Evolutionary conservation across 2,797 vertebrate species (phyloP), one percentile per base, ranked within the genome.

Genomic region (Decapterus maruadsi): DNA sequence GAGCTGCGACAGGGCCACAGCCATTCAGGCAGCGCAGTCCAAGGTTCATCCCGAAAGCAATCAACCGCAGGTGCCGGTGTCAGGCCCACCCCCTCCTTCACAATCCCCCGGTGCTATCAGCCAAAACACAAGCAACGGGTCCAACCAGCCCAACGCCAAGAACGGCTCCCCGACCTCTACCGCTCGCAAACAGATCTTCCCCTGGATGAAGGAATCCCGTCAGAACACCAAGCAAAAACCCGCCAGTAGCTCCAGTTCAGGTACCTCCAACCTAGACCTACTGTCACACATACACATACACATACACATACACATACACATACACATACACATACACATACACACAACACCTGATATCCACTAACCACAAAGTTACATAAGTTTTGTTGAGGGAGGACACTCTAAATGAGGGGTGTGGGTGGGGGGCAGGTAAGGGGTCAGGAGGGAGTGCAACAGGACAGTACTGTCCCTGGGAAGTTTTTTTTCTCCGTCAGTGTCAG

Each of bases 151-250:
- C 89, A 95, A 95, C 76, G 92, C 96, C 51, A 95, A 95, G 88
- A 95, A 95, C 89, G 95, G 95, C 88, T 98, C 98, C 0, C 96
- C 97, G 82, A 93, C 93, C 67, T 96, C 96, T 7, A 90, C 94
- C 4, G 86, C 96, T 81, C 96, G 96, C 89, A 99, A 99, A 90
- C 97, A 99, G 59, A 97, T 99, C 90, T 99, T 99, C 90, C 98
- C 98, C 0, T 99, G 98, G 98, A 99, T 99, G 98, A 99, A 99
- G 94, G 98, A 99, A 84, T 97, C 97, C 74, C 96, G 98, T 71
- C 98, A 99, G 95, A 99, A 97, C 92, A 96, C 96, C 91, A 99
- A 99, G 93, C 97, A 99, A 95, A 99, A 99, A 96, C 95, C 95
- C 88, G 94, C 93, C 93, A 97, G 95, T 95, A 97, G 96, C 91